Conservation (phyloP, 2,888 invertebrate genomes). For the Epistrophella euchroma region DNA sequence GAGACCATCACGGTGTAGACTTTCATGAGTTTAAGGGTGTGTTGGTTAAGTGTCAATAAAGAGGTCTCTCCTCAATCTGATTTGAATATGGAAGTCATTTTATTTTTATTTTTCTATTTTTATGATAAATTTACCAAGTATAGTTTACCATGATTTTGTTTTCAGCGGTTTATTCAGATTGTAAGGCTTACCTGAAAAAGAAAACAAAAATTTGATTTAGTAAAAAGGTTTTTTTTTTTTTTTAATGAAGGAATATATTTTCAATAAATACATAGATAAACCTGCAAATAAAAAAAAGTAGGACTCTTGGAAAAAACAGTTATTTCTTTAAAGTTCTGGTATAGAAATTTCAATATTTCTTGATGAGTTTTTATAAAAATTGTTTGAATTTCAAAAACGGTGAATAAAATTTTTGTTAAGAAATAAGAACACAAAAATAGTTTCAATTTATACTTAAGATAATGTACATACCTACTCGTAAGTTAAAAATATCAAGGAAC, state of each 20-base stretch:
- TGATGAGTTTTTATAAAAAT: no score
- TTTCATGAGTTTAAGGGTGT: slow-evolving; percentile 35
- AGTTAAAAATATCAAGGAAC: no score
- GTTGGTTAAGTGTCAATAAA: slow-evolving; percentile 53
- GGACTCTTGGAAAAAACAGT: no score
- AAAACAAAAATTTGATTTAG: slow-evolving; percentile 31
- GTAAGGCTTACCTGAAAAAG: slow-evolving; percentile 61
- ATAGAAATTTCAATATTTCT: no score
- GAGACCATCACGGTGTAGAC: no score
- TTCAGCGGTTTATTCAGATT: background rate
- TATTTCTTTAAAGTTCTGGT: no score
- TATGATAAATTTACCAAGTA: background rate
- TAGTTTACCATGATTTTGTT: slow-evolving; percentile 30
- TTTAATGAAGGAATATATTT: background rate
- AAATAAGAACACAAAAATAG: no score
- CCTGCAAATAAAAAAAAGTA: background rate
- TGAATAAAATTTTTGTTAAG: no score
- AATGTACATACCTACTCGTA: no score
- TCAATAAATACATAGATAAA: background rate
- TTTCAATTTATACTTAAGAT: no score
- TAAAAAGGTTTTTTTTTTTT: background rate
- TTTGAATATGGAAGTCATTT: slow-evolving; percentile 48
- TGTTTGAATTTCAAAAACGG: no score
- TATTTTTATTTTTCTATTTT: slow-evolving; percentile 8
- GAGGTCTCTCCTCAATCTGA: slow-evolving; percentile 41